Evolutionary conservation across 2,797 vertebrate genomes (phyloP).

Genomic region (Darevskia nairensis): DNA sequence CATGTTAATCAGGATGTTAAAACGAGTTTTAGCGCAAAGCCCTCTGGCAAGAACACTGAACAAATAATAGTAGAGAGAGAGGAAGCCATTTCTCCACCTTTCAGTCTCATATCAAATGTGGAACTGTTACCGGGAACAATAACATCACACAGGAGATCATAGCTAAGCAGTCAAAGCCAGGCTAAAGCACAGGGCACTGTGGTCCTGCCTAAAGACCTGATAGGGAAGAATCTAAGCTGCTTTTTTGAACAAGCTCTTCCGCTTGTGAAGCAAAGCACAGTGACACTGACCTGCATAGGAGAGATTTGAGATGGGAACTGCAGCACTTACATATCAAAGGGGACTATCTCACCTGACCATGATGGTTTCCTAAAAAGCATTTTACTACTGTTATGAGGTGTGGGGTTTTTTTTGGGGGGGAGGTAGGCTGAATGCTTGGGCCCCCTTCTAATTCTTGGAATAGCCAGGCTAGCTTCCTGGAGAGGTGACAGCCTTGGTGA

Average conservation of each 20-base stretch:
- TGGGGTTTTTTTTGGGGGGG: too few relatives aligned
- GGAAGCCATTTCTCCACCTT: background rate
- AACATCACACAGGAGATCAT: background rate
- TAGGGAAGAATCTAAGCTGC: background rate
- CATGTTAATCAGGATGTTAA: constrained; percentile 35
- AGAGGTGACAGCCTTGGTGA: accelerated
- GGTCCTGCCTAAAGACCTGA: background rate
- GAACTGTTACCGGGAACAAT: background rate
- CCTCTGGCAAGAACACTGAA: constrained; percentile 36
- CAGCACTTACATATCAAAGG: background rate
- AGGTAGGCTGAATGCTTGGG: too few relatives aligned
- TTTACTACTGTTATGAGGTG: too few relatives aligned
- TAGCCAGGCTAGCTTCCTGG: too few relatives aligned
- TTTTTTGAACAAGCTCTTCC: background rate
- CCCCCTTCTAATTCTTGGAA: too few relatives aligned
- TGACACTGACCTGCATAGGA: background rate
- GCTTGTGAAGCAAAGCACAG: background rate
- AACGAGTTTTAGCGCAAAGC: constrained; percentile 33
- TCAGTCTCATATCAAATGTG: background rate
- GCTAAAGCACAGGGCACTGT: background rate
- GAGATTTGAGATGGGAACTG: background rate
- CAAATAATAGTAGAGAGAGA: constrained; percentile 20
- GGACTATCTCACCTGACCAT: background rate
- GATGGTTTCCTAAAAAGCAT: background rate
- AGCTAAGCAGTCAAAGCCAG: background rate